Base-by-base conservation (phyloP, 2,113 vertebrate species). In the Ciconia maguari region DNA sequence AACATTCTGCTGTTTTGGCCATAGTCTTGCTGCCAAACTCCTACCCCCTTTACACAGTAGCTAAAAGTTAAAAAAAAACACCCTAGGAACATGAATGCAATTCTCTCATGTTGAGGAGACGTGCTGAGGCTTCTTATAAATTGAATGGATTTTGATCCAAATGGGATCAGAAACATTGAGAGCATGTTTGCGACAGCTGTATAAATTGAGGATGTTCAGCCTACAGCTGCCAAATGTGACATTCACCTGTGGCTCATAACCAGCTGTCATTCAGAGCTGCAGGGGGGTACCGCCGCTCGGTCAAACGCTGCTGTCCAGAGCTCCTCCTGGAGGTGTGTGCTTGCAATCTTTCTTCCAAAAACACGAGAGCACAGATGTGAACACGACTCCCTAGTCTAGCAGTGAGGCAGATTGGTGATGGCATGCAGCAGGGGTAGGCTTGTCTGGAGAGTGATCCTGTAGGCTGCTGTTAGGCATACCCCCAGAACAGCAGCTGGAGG, bases 181-280 rank as follows among this genome's bases (percentile, higher is more conserved):
- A 68, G 46, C 10, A 34, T 11, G 27, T 68, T 91, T 70, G 42
- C 3, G 8, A 36, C 21, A 44, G 2, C 27, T 57, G 26, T 49
- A 6, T 66, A 21, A 65, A 52, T 22, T 18, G 55, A 46, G n/a
- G 49, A 25, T 81, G 42, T 87, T 81, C 42, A 77, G 44, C 21
- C 29, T 42, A 15, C 16, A 44, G 81, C 54, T 71, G 30, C 38
- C 61, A 55, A 57, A 38, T 4, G 29, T 46, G 48, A 76, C 26
- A 41, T 8, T 60, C 74, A 48, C 55, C 64, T 32, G 64, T 64
- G 38, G 48, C 52, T 92, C 24, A 5, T 36, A 12, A 42, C 16
- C 46, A 78, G 64, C 38, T 0, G 0, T 18, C 5, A 0, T 14
- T n/a, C 26, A 30, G 83, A 78, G 36, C 55, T 89, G 34, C 20